Conservation (phyloP, 2,888 invertebrate genomes). For the Villa cingulata region DNA sequence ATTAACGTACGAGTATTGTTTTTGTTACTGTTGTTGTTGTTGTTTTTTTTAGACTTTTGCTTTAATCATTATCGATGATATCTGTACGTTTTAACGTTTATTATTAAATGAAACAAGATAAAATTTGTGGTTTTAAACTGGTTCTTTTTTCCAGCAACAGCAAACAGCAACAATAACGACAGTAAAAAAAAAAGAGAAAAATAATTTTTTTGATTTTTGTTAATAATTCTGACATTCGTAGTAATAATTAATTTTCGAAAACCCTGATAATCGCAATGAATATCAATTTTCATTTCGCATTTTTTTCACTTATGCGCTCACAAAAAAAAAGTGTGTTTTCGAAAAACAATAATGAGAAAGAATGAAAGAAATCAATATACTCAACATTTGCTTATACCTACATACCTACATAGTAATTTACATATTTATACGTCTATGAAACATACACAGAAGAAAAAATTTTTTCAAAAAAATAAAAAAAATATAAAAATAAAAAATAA, state of each 20-base stretch:
- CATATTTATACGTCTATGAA: too few species aligned
- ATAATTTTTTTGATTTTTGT: background rate
- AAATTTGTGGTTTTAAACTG: background rate
- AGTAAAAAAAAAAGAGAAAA: background rate
- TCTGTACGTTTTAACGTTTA: too few species aligned
- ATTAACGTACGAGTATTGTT: too few species aligned
- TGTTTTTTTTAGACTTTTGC: too few species aligned
- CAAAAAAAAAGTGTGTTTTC: conserved; percentile 35
- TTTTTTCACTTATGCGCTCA: conserved; percentile 12
- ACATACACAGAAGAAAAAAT: too few species aligned
- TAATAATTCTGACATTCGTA: background rate
- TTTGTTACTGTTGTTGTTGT: too few species aligned
- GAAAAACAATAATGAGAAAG: conserved; percentile 36
- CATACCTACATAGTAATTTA: too few species aligned
- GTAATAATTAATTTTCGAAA: conserved; percentile 5
- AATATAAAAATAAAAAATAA: too few species aligned
- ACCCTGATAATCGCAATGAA: conserved; percentile 6
- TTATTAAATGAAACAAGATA: too few species aligned
- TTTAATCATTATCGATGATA: background rate
- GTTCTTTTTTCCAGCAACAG: background rate
- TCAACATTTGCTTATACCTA: too few species aligned
- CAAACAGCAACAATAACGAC: background rate
- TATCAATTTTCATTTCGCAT: too few species aligned
- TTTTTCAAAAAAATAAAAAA: too few species aligned
- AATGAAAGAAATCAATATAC: conserved; percentile 16